Base-by-base conservation (phyloP, 2,113 vertebrate species). In the Eulemur rufifrons region DNA sequence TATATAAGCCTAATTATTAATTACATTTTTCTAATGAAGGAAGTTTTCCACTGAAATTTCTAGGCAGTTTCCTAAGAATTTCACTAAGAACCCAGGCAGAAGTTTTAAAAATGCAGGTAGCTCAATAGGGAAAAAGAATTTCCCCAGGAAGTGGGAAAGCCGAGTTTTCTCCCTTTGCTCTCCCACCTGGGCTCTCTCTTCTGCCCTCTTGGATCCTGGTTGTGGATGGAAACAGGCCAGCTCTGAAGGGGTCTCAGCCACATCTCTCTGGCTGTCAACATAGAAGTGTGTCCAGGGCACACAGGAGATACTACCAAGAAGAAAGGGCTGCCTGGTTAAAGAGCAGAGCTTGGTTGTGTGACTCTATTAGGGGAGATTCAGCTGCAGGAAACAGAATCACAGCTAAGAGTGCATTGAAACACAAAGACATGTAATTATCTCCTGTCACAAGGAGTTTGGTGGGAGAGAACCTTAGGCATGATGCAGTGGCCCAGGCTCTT, bases 11-110 rank as follows among this genome's bases (percentile, higher is more conserved):
- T 83, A 34, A 12, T 71, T 95, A 77, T 95, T 94, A 88, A 88
- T 94, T 82, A 85, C 77, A 52, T 71, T 81, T 76, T 97, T 96
- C 86, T 95, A 85, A 96, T 88, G 88, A 94, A 87, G 76, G 82
- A 84, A 86, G 54, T 94, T 88, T 80, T 68, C 73, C 39, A 69
- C 52, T 25, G 87, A 95, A 96, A 69, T 94, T 91, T 84, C 95
- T 76, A 94, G 94, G 92, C 86, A 93, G 64, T 94, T 87, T 90
- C 94, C 86, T n/a, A 52, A 84, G 37, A 39, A 85, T 74, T 95
- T 93, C 76, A 64, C 91, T 93, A 93, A 90, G 50, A 84, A 68
- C 21, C 27, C 21, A 73, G 11, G 39, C 25, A 45, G 47, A 96
- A 56, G 64, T 74, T 0, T 6, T 59, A 42, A 66, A 71, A 2